Evolutionary conservation across 2,113 vertebrate genomes (phyloP), one percentile per base, ranked within the genome.

Genomic region (Seriola quinqueradiata): DNA sequence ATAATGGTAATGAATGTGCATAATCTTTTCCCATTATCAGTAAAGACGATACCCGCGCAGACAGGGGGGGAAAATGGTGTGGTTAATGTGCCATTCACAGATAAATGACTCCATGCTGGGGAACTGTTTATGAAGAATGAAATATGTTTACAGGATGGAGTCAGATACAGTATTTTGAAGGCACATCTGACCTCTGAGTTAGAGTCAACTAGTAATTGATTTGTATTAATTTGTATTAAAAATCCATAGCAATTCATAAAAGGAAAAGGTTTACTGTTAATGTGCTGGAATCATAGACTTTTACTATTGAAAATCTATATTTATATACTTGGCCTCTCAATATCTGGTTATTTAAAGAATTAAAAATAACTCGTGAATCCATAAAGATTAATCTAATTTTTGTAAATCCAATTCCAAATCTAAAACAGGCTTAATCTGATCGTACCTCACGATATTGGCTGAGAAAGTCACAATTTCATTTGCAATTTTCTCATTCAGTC

Each of bases 1-100:
- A 88, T 91, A 91, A 92, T 94, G 85, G 69, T 93, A 94, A 94
- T 94, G 90, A 93, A 92, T 90, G 82, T 91, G 90, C 91, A 91
- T 92, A 93, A 93, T 93, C 89, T 87, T 82, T 85, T 81, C n/a
- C 81, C 86, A 89, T 93, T 91, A 92, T 92, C 86, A 82, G 90
- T 44, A 46, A 84, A 92, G 83, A 82, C 55, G 83, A 85, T 84
- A 75, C 55, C 71, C 23, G 34, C 55, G 10, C 70, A 87, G 80
- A 79, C 73, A 21, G 68, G 81, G 55, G 75, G 75, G 75, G 84
- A 82, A 86, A 91, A 87, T 66, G 89, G 81, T 38, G 65, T 83
- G 87, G 34, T 76, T 91, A 89, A 92, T 92, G 91, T 92, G 84
- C 75, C 87, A 61, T 88, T 89, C 58, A 73, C 70, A 77, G 87